Evolutionary conservation across 2,113 vertebrate genomes (phyloP).

Genomic region (Triplophysa tibetana): DNA sequence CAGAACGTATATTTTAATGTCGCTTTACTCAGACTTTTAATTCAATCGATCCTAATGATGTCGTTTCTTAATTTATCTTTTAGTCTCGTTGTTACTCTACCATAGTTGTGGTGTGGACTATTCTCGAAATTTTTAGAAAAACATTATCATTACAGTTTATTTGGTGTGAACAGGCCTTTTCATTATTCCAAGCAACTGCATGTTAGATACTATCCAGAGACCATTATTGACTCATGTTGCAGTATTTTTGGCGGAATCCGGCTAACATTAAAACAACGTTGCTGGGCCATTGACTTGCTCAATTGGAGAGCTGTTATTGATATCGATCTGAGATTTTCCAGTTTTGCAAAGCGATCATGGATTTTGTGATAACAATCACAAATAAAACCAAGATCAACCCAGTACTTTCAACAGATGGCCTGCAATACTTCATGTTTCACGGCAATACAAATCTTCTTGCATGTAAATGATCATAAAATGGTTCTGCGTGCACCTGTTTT

Average conservation of each 20-base stretch:
- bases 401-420: neutral
- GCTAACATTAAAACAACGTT: neutral
- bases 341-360: neutral
- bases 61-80: too few species aligned
- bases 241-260: neutral
- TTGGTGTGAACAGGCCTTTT: too few species aligned
- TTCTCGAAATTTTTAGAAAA: too few species aligned
- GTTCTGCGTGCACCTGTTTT: constrained; percentile 23
- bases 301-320: neutral
- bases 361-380: neutral
- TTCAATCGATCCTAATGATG: too few species aligned
- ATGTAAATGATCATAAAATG: constrained; percentile 37
- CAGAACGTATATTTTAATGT: too few species aligned
- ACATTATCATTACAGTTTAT: neutral
- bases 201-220: neutral
- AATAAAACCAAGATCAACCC: neutral
- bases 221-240: neutral
- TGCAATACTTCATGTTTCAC: constrained; percentile 19
- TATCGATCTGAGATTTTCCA: neutral
- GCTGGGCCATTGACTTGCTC: neutral
- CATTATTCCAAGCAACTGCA: neutral
- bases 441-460: constrained; percentile 14
- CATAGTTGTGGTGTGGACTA: too few species aligned
- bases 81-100: too few species aligned
- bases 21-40: too few species aligned